Percentiles rank a stretch among this genome's conserved stretches.
These are phyloP conservation scores for Alouatta caraya DNA, from an alignment of 2,797 vertebrate species.

Conservation along the genomic window DNA sequence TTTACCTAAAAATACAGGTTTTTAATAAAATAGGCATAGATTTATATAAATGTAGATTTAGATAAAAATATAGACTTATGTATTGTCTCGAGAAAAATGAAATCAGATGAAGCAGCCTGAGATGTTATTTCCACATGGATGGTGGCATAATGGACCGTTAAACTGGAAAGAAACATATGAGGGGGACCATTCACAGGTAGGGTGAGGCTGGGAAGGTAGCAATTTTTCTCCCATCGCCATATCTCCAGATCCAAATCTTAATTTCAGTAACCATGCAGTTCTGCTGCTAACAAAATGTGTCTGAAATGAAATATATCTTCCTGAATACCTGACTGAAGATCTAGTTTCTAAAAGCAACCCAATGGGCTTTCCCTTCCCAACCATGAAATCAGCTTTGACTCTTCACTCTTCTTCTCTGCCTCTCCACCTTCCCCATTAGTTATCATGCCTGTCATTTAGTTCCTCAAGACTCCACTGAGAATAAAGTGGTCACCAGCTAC, in stretches of 20 bases:
- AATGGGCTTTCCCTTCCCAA: not conserved
- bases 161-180: rapidly evolving
- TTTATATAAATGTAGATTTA: not conserved
- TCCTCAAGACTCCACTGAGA: not conserved
- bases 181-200: not conserved
- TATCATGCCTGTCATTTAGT: not conserved
- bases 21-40: not conserved
- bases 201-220: not conserved
- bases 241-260: not conserved
- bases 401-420: not conserved
- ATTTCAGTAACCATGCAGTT: not conserved
- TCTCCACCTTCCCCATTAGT: not conserved
- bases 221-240: not conserved
- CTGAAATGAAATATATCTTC: not conserved
- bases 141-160: not conserved
- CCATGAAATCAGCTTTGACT: not conserved
- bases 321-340: not conserved
- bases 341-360: not conserved
- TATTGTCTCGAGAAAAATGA: not conserved
- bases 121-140: not conserved
- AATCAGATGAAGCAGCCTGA: not conserved
- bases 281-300: not conserved
- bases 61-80: not conserved
- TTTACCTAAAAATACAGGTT: not conserved
- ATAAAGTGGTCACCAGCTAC: not conserved